Evolutionary conservation across 2,797 vertebrate species (phyloP), one percentile per base, ranked within the genome.

Genomic region (Microctenopoma stevenorrisi): DNA sequence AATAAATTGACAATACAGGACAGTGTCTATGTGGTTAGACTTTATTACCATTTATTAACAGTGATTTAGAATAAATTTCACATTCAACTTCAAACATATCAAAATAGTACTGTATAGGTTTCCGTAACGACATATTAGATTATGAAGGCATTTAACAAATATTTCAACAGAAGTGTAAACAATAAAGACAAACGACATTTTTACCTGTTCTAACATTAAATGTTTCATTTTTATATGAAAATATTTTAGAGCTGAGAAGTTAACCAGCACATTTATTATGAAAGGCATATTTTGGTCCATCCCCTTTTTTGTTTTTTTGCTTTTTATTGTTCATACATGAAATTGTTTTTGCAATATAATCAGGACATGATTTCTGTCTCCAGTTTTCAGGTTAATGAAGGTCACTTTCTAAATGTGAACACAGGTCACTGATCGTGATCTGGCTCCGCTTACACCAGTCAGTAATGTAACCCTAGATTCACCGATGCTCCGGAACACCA

Each of bases 1-100:
- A 49, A 58, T 43, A 26, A 44, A 22, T 3, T 10, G 25, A 55
- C 13, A 35, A 11, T 8, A 1, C 51, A 8, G n/a, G 28, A 51
- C 38, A 37, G 16, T 5, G 38, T 40, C 38, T 52, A 15, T 13
- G 35, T 49, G 18, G 28, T 69, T n/a, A 16, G 72, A 63, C 14
- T 38, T 64, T 72, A 52, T 68, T 57, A 52, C 70, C 75, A 67
- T 91, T 93, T 91, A 91, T 88, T 90, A 81, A 89, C 75, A 83
- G 61, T 69, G 38, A 75, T 64, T 81, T 70, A 49, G 43, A 82
- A 54, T 82, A 72, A 53, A 76, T 82, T 86, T 78, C 67, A 88
- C 83, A 81, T 70, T 82, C 25, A 85, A 79, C 76, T 78, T 77
- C 38, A 72, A 65, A 89, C 86, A 91, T 93, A 91, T 90, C 79